Base-by-base conservation (phyloP, 2,888 invertebrate species). In the Steinernema hermaphroditum region DNA sequence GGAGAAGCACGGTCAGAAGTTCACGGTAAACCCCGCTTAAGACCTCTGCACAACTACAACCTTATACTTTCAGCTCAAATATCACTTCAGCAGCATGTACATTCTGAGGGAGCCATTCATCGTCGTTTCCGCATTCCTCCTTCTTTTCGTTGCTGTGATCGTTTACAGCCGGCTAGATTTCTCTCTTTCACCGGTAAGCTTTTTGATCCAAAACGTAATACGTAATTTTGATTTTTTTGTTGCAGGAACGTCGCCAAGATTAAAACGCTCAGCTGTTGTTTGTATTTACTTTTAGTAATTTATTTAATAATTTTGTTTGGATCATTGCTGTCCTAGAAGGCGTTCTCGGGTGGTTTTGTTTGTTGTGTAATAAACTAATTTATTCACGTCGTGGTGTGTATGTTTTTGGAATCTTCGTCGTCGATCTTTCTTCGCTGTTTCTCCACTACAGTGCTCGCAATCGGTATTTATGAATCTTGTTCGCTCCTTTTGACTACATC, bases 101-200 rank as follows among this genome's bases (percentile, higher is more conserved):
- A 91, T 98, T 91, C 89, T 97, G 50, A 93, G 94, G 86, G 97
- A 99, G 87, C 98, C 98, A 0, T 87, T 96, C 46, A 89, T 97
- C 70, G 92, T 96, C 34, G 92, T 94, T 75, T 90, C 91, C 32
- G 95, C 94, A 82, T 91, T 98, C 80, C 94, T 93, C 87, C 88
- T 93, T 46, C 89, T 98, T 78, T 99, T 98, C 89, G 86, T 95
- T 72, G 89, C 92, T 83, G 94, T 96, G 73, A 95, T 98, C 87
- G 89, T 96, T 83, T 95, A 94, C 89, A 93, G 96, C 76, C 91
- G 97, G 82, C 90, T 97, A 87, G 97, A 98, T 89, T 96, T 98
- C 89, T 93, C 96, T 29, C 62, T 62, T 2, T 62, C 62, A 1
- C 27, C 62, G 29, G 62, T 62, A 32, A 34, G 62, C 2, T n/a